Conservation (phyloP, 2,797 vertebrate genomes). For the Peromyscus eremicus region DNA sequence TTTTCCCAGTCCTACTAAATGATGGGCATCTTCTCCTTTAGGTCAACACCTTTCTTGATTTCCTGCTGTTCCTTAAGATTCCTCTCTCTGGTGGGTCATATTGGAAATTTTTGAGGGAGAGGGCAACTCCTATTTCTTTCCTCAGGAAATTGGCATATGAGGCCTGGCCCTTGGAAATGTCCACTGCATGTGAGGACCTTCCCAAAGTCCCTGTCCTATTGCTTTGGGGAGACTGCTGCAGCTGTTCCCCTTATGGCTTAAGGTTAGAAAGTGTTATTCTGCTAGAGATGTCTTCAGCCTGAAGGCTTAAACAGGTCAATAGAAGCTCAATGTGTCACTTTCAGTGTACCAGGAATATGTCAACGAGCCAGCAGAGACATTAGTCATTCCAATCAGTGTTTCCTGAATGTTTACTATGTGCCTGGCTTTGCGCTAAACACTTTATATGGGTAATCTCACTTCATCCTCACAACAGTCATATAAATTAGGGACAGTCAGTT, state of each 20-base stretch:
- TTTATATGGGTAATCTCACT: slow-evolving; percentile 47
- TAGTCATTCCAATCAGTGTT: neutral
- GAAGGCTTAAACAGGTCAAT: slow-evolving; percentile 34
- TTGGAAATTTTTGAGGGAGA: neutral
- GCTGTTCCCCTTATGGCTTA: neutral
- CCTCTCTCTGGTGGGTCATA: neutral
- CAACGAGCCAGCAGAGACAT: neutral
- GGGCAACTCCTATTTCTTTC: neutral
- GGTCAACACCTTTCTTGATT: slow-evolving; percentile 10
- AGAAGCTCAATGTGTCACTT: slow-evolving; percentile 21
- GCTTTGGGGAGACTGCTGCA: neutral
- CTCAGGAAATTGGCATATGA: neutral
- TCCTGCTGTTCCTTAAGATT: neutral
- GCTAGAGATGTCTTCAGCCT: slow-evolving; percentile 47
- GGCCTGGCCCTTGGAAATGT: neutral
- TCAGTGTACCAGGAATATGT: neutral
- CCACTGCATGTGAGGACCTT: neutral
- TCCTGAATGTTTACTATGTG: slow-evolving; percentile 50
- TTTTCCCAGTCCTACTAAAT: neutral
- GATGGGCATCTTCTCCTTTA: neutral
- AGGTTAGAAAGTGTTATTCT: neutral
- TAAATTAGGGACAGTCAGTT: slow-evolving; percentile 74
- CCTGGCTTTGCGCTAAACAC: slow-evolving; percentile 19
- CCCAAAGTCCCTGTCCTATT: neutral
- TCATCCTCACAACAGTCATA: slow-evolving; percentile 4